phyloP scores from a whole-genome alignment of 2,113 vertebrate species.

The Lathamus discolor region DNA sequence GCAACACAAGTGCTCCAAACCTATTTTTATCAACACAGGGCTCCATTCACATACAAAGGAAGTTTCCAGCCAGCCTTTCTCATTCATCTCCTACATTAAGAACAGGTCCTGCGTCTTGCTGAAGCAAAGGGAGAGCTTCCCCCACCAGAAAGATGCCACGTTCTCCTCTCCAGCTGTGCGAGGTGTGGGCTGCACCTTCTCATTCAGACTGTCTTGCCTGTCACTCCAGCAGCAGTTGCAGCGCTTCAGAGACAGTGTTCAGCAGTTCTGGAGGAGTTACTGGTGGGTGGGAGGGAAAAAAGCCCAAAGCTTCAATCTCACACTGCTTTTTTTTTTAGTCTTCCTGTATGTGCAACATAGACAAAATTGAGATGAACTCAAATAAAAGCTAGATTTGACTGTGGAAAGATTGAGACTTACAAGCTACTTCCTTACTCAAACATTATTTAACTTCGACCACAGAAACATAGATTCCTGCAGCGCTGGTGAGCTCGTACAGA shows the following conservation, averaged over 20 bases:
- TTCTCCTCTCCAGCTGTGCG: not conserved
- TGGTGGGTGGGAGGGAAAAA: not conserved
- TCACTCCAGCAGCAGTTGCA: not conserved
- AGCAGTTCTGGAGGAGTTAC: not conserved
- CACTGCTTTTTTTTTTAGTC: not conserved
- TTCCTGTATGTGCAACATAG: not conserved
- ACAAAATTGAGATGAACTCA: not conserved
- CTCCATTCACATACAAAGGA: not conserved
- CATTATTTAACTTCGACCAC: not conserved
- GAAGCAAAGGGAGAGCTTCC: not conserved
- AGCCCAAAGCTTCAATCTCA: not conserved
- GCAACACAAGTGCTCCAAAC: not conserved
- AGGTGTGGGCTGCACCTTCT: not conserved
- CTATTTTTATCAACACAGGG: not conserved
- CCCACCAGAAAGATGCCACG: fast-evolving
- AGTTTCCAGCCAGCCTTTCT: not conserved
- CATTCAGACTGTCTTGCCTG: not conserved
- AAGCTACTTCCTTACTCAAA: not conserved
- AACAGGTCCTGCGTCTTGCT: not conserved
- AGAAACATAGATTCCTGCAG: not conserved
- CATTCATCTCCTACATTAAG: not conserved
- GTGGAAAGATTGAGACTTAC: not conserved
- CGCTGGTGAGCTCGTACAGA: not conserved
- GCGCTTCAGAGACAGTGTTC: not conserved
- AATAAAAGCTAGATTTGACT: not conserved